Conservation (phyloP, 2,113 vertebrate species). For the Erythrolamprus reginae region DNA sequence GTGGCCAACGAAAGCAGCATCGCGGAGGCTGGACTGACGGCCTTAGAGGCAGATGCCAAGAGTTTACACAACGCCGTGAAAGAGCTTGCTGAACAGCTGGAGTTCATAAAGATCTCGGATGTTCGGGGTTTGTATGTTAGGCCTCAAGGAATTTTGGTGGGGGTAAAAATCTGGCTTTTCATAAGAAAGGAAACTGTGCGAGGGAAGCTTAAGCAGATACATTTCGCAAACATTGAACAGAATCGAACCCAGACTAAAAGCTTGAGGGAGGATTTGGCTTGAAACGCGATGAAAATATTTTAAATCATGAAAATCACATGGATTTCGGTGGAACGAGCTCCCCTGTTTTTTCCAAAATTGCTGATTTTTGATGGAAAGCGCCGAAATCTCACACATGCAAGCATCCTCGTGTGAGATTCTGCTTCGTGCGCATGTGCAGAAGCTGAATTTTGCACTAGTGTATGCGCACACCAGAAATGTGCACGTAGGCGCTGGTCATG, state of each 20-base stretch:
- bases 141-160: slow-evolving; percentile 1
- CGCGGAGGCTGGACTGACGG: slow-evolving; percentile 67
- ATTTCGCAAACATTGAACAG: too few species aligned
- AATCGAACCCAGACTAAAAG: neutral
- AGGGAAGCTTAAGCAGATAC: neutral
- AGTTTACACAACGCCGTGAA: slow-evolving; percentile 78
- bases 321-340: neutral
- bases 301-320: neutral
- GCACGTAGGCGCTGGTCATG: too few species aligned
- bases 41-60: slow-evolving; percentile 75
- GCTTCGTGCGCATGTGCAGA: too few species aligned
- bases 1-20: slow-evolving; percentile 67
- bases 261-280: neutral
- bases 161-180: slow-evolving; percentile 64
- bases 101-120: slow-evolving; percentile 96
- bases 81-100: slow-evolving; percentile 85
- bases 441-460: too few species aligned
- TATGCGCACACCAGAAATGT: too few species aligned
- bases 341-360: too few species aligned
- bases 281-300: neutral
- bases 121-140: slow-evolving; percentile 72
- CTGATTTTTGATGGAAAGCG: too few species aligned
- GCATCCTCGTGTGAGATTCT: too few species aligned
- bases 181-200: neutral
- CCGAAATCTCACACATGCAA: too few species aligned